phyloP scores from a whole-genome alignment of 2,888 invertebrate genomes.

The Papilio demoleus region DNA sequence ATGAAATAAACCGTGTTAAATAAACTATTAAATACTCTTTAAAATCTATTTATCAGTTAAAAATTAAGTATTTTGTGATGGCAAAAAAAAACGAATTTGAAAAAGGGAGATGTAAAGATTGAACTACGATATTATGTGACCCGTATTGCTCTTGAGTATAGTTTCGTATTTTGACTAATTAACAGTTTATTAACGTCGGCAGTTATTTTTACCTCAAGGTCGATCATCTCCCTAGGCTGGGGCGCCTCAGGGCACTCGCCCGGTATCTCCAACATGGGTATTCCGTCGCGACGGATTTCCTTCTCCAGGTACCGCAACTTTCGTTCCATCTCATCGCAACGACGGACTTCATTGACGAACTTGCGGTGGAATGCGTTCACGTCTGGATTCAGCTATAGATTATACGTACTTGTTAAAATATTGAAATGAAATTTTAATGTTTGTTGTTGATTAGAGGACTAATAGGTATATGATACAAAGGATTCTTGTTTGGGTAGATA shows the following conservation, averaged over 20 bases:
- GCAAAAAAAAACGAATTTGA: no score
- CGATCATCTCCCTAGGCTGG: constrained; percentile 99
- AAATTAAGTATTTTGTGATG: no score
- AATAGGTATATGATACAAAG: background rate
- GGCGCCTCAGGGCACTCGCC: constrained; percentile 99
- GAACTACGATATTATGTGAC: no score
- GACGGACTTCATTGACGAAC: constrained; percentile 98
- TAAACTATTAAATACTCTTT: no score
- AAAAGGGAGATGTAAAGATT: no score
- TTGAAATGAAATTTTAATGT: background rate
- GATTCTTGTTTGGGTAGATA: background rate
- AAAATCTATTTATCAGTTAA: no score
- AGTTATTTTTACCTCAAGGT: constrained; percentile 90
- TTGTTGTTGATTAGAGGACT: background rate
- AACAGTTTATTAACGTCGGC: no score
- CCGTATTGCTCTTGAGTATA: no score
- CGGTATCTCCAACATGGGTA: constrained; percentile 97
- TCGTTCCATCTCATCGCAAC: constrained; percentile 99
- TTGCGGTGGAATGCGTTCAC: constrained; percentile 99
- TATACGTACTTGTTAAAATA: background rate
- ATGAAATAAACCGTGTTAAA: no score
- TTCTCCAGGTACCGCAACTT: constrained; percentile 98
- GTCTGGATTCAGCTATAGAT: constrained; percentile 95
- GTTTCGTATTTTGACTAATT: no score
- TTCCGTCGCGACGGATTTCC: constrained; percentile 97